Evolutionary conservation across 1,140 invertebrate genomes (phyloP), one percentile per base, ranked within the genome.

Genomic region (Drosophila carrolli): DNA sequence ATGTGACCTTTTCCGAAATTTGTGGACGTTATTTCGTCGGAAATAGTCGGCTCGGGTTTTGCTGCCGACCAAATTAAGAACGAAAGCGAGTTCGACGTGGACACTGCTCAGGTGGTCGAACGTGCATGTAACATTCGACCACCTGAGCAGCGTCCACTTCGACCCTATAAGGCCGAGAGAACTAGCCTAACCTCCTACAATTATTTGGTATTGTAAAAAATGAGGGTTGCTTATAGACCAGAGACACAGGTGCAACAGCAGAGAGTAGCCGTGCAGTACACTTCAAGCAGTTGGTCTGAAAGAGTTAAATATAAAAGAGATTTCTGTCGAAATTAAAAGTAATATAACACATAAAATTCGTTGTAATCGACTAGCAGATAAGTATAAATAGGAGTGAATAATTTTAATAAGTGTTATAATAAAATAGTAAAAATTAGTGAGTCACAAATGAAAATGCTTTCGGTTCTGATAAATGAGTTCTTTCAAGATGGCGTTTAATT

Each of bases 231-330:
- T 56, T 16, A 16, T 46, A 37, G 16, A 40, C 44, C 14, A 60
- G 35, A 13, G 35, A 23, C 41, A 80, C 79, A 81, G 79, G 78
- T 81, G 78, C 40, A 73, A 27, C 23, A 38, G 43, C 44, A 38
- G 27, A 59, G 40, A 55, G 6, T 59, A 35, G 19, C 50, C 29
- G 46, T 50, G 27, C 78, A 81, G 76, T 80, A 11, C 61, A 48
- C 37, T 47, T 68, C 27, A 37, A 68, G 38, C 61, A 35, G 57
- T n/a, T 60, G 47, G 29, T 41, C 47, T 5, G 61, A 67, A 63
- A 60, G 44, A 41, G 56, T 78, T 61, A n/a, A 19, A n/a, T 16
- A n/a, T 47, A 57, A 14, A 48, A n/a, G 13, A 10, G 3, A 14
- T 44, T 44, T 44, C 14, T 19, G 8, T 7, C 5, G 8, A 14